Evolutionary conservation across 2,888 invertebrate genomes (phyloP), one percentile per base, ranked within the genome.

Genomic region (Venusia cambrica): DNA sequence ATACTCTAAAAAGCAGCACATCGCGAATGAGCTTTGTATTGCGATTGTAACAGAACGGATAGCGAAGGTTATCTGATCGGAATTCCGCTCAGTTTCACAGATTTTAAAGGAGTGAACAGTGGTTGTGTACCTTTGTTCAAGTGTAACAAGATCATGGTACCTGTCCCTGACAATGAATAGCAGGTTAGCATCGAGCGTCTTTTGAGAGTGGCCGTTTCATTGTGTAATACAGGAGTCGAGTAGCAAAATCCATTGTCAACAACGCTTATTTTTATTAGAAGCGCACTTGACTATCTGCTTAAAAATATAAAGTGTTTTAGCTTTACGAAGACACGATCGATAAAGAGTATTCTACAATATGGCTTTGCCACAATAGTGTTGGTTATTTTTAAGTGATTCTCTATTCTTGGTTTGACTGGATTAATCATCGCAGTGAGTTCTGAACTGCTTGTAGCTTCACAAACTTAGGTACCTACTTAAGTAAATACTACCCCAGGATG

Each of bases 21-120:
- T 64, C 60, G 62, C 62, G 52, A 57, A 68, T 62, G 61, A 64
- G 61, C 64, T 64, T 67, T 68, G 61, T 51, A 68, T 71, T 55
- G 54, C 62, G 50, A 55, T 78, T 77, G 72, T 73, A 65, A 62
- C 32, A 41, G 53, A 65, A 50, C 83, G 83, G 80, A 84, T 78
- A 70, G 71, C 55, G 49, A 46, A 49, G n/a, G 48, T 49, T 52
- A 29, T 58, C 48, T 60, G 62, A 68, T 73, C 73, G 79, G 67
- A 83, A 68, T 85, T 85, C 85, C 84, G 85, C 84, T 83, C 80
- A 78, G 79, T 81, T 81, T 67, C 74, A 66, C 49, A 12, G 32
- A 39, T 31, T 34, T 35, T 26, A 38, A 78, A 83, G 76, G 80
- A 85, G 84, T 84, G 68, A 81, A 73, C 55, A 57, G 56, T 43